Base-by-base conservation (phyloP, 2,797 vertebrate genomes). In the Meda fulgida region DNA sequence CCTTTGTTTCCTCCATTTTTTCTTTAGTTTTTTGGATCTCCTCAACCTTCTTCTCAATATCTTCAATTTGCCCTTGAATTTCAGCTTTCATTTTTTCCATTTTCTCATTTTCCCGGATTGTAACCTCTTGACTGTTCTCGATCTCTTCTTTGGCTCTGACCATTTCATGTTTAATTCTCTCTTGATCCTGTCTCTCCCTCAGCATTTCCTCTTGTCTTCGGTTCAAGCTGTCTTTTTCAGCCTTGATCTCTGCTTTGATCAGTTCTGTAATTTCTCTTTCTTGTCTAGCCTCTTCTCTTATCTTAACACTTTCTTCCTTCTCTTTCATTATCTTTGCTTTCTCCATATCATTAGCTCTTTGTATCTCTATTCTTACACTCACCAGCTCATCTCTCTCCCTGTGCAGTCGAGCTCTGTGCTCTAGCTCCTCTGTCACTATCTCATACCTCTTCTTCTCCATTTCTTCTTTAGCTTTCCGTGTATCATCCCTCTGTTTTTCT, bases 41-140 rank as follows among this genome's bases (percentile, higher is more conserved):
- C 46, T 78, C 73, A 63, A 88, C 38, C 13, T 84, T 86, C 53
- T 78, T 84, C 38, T 88, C 83, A 72, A 86, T 79, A 26, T 88
- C 67, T 43, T 88, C 85, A 58, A 82, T 75, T 81, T 88, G 87
- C 5, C 10, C 23, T 40, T 88, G 87, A 82, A 88, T 88, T 43
- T 88, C 85, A 79, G 73, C 75, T 53, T 86, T 88, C 69, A 85
- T 88, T 86, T 84, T 86, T 81, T 86, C 84, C 72, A 88, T 84
- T 84, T 84, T 86, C 19, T 88, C 78, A 75, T 82, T 84, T 58
- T 88, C 87, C 34, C 11, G 18, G 36, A 60, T 82, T 69, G 80
- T 79, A 69, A 85, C 66, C 40, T 88, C 87, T 21, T 78, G 46
- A 40, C 58, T 84, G 34, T 81, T 86, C 60, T 88, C 82, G 0